Percentiles rank a stretch among this genome's conserved stretches.
These are phyloP conservation scores for Lordiphosa fenestrarum DNA, from an alignment of 2,888 invertebrate genomes.

Conservation along the genomic window DNA sequence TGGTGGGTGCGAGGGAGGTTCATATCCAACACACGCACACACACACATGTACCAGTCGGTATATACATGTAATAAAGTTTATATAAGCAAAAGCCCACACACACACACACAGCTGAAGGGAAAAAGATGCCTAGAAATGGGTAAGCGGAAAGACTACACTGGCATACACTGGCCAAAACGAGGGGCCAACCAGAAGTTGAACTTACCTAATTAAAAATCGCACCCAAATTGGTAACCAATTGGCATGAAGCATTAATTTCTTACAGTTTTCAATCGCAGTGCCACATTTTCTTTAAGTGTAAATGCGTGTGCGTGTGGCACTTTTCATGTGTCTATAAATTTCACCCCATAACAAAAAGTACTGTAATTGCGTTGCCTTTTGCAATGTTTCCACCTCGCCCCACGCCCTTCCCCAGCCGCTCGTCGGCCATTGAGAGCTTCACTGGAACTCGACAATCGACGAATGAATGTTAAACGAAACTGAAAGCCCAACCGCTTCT, in stretches of 20 bases:
- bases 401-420: background rate
- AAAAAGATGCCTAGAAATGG: background rate
- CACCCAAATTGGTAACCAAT: too few species aligned
- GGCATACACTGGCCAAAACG: too few species aligned
- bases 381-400: constrained; percentile 7
- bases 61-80: constrained; percentile 11
- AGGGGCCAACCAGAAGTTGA: too few species aligned
- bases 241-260: too few species aligned
- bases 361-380: constrained; percentile 14
- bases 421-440: background rate
- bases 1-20: too few species aligned
- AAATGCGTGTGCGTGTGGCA: constrained; percentile 12
- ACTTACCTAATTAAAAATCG: too few species aligned
- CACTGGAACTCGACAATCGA: constrained; percentile 1
- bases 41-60: background rate
- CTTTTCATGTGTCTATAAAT: constrained; percentile 14
- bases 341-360: constrained; percentile 13
- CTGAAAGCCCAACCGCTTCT: constrained; percentile 11
- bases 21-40: constrained; percentile 1
- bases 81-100: constrained; percentile 7
- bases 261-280: too few species aligned
- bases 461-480: constrained; percentile 11
- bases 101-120: constrained; percentile 1
- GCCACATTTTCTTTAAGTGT: background rate
- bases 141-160: too few species aligned